Evolutionary conservation across 2,888 invertebrate genomes (phyloP), one percentile per base, ranked within the genome.

Genomic region (Machimus atricapillus): DNA sequence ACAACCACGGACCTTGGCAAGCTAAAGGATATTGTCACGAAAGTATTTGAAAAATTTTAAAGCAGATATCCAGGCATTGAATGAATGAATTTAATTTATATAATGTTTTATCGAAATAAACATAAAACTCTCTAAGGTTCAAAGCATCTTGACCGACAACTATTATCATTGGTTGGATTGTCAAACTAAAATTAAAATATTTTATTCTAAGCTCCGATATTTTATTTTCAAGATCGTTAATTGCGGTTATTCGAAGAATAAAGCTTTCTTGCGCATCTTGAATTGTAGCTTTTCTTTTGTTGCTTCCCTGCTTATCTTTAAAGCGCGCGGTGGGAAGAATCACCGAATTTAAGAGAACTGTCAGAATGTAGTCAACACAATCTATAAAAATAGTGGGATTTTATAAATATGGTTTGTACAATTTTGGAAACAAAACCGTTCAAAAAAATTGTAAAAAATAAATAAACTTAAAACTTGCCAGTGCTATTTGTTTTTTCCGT

Each of bases 81-180:
- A 87, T n/a, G 31, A 86, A 87, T 16, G 86, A 87, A 16, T 86
- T 31, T 58, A 86, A 40, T 12, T 40, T 40, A 40, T 40, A 40
- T 9, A 40, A 40, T 9, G 40, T 40, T 40, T 40, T 40, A 85
- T 89, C 86, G 74, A 89, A 89, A 86, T 88, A 88, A 16, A 89
- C 76, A 43, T 79, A 88, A 88, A 88, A 89, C 37, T 34, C 27
- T 85, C 58, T 88, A 23, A 88, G 37, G 56, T 87, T 52, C 4
- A 31, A 19, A 52, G 87, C 86, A 56, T 86, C 85, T 37, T 74
- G 31, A 46, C 88, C 89, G 43, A 88, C 89, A 56, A 86, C 88
- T 66, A 89, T 88, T 37, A 89, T 82, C 73, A 89, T 87, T 34
- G 89, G 89, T 81, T 89, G 88, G 58, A 89, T 87, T 23, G 88